Conservation (phyloP, 2,888 invertebrate genomes). For the Hirtodrosophila confusa region DNA sequence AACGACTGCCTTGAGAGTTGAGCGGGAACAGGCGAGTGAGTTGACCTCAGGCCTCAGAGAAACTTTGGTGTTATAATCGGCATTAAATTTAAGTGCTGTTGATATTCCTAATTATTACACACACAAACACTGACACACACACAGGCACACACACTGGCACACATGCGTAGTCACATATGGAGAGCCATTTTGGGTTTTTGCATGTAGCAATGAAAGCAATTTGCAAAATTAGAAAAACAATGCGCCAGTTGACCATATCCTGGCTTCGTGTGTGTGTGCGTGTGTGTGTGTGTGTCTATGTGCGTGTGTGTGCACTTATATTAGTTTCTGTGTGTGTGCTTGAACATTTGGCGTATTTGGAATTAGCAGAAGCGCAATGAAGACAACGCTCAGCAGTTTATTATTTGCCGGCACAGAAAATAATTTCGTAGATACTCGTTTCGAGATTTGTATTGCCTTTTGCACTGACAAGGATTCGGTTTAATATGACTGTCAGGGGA, state of each 20-base stretch:
- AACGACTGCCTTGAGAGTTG: slow-evolving; percentile 60
- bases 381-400: slow-evolving; percentile 47
- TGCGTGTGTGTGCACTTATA: slow-evolving; percentile 4
- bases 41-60: slow-evolving; percentile 20
- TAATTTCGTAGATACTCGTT: slow-evolving; percentile 16
- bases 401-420: slow-evolving; percentile 53
- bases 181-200: slow-evolving; percentile 37
- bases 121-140: slow-evolving; percentile 7
- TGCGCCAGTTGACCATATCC: slow-evolving; percentile 24
- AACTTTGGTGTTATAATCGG: slow-evolving; percentile 68
- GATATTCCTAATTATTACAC: slow-evolving; percentile 72
- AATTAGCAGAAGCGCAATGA: slow-evolving; percentile 25
- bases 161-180: slow-evolving; percentile 2
- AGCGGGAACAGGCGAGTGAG: slow-evolving; percentile 10
- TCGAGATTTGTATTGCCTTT: slow-evolving; percentile 11
- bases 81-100: slow-evolving; percentile 66
- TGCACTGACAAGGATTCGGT: slow-evolving; percentile 13
- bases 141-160: slow-evolving; percentile 24
- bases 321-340: slow-evolving; percentile 9
- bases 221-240: slow-evolving; percentile 70
- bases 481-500: slow-evolving; percentile 27
- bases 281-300: slow-evolving; percentile 9
- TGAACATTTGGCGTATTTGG: slow-evolving; percentile 18
- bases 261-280: not conserved
- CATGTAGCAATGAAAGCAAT: slow-evolving; percentile 52